Conservation (phyloP, 2,888 invertebrate species). For the Agrotis clavis region DNA sequence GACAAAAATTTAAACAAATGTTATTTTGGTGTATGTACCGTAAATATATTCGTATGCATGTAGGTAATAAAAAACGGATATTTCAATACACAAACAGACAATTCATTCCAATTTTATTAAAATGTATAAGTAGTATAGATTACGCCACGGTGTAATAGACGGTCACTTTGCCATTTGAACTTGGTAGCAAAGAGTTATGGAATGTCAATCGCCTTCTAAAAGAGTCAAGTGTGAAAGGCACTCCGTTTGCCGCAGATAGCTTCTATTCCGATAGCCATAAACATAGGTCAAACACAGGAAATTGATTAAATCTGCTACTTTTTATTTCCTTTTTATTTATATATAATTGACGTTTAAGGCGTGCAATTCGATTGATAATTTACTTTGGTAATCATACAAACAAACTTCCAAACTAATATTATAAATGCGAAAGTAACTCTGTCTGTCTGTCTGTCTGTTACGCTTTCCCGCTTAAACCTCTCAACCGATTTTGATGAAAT, state of each 20-base stretch:
- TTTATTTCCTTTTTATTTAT: conserved; percentile 32
- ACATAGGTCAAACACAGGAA: conserved; percentile 50
- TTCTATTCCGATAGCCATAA: conserved; percentile 29
- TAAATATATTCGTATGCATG: no score
- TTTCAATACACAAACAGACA: no score
- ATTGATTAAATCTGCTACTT: conserved; percentile 19
- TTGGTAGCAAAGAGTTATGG: conserved; percentile 71
- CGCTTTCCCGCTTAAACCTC: no score
- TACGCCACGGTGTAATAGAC: conserved; percentile 42
- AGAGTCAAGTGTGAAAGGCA: conserved; percentile 79
- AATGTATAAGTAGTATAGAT: no score
- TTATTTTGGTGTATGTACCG: no score
- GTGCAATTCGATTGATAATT: neutral
- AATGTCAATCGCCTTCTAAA: conserved; percentile 84
- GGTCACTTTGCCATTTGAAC: conserved; percentile 69
- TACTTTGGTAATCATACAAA: neutral
- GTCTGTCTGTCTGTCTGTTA: no score
- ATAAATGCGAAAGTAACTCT: no score
- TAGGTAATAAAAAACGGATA: no score
- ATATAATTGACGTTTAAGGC: neutral
- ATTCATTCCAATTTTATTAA: no score
- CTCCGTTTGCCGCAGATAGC: conserved; percentile 13
- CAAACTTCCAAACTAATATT: no score
- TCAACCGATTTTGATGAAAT: no score
- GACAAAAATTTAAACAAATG: no score